These are phyloP conservation scores for Rhinella marina DNA, from an alignment of 2,797 vertebrate genomes.

Conservation along the genomic window DNA sequence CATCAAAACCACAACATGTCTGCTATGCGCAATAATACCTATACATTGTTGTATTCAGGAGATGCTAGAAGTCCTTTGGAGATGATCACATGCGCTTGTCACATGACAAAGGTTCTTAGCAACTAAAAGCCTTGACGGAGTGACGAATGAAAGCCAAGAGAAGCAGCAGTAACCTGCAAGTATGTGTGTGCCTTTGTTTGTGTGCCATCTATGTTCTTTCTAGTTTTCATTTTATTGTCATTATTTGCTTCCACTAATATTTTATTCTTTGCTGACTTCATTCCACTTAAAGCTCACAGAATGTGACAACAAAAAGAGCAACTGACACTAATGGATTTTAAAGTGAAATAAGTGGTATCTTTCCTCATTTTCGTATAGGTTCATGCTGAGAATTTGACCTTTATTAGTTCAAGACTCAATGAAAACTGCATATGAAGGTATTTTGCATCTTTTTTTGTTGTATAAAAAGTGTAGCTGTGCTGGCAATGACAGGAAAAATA, in stretches of 20 bases:
- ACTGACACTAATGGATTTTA: conserved; percentile 54
- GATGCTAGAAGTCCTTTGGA: no score
- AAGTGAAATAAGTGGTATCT: conserved; percentile 42
- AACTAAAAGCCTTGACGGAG: no score
- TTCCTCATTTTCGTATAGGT: conserved; percentile 35
- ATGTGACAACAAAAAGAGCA: conserved; percentile 55
- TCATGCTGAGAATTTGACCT: conserved; percentile 51
- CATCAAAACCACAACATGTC: no score
- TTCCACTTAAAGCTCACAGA: conserved; percentile 16
- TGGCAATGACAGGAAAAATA: conserved; percentile 20
- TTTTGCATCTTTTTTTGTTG: conserved; percentile 19
- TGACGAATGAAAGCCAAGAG: no score
- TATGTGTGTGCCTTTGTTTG: no score
- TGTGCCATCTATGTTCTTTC: neutral
- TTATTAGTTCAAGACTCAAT: conserved; percentile 46
- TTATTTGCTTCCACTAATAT: neutral
- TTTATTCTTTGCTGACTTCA: conserved; percentile 21
- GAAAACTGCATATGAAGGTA: conserved; percentile 36
- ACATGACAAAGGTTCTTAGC: no score
- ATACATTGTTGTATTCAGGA: no score
- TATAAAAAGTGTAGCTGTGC: conserved; percentile 11
- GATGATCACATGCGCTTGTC: no score
- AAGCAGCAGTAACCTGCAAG: no score
- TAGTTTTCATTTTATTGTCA: neutral
- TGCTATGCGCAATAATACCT: no score